These are phyloP conservation scores for Lamellibrachia satsuma DNA, from an alignment of 2,888 invertebrate species.

Conservation along the genomic window DNA sequence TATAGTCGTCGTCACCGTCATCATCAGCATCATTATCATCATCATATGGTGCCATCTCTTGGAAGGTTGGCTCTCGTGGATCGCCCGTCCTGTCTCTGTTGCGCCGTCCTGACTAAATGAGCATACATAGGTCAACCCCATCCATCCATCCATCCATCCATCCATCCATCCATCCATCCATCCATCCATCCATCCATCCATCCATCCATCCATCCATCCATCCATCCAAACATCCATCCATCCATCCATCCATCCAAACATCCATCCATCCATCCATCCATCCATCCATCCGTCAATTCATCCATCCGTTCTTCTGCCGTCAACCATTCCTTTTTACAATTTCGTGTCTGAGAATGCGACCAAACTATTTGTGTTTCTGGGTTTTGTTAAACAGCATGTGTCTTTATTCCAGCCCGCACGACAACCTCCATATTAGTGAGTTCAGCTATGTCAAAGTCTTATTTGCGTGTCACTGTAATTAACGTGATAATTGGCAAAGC, in stretches of 20 bases:
- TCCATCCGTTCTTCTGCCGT: background rate
- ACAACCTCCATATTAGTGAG: background rate
- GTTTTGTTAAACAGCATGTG: background rate
- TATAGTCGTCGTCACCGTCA: background rate
- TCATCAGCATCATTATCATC: slow-evolving; percentile 22
- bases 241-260: too few species aligned
- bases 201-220: too few species aligned
- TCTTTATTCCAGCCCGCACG: background rate
- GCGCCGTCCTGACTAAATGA: background rate
- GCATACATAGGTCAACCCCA: too few species aligned
- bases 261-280: too few species aligned
- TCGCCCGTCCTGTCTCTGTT: background rate
- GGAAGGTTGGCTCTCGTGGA: background rate
- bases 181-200: background rate
- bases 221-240: too few species aligned
- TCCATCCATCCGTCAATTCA: too few species aligned
- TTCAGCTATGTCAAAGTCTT: background rate
- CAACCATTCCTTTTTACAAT: too few species aligned
- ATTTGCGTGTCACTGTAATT: background rate
- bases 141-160: too few species aligned
- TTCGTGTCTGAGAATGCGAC: background rate
- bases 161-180: too few species aligned
- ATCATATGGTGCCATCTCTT: background rate
- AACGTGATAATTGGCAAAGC: background rate
- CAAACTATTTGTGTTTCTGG: background rate